These are phyloP conservation scores for Aselliscus stoliczkanus DNA, from an alignment of 2,797 vertebrate genomes.

Conservation along the genomic window DNA sequence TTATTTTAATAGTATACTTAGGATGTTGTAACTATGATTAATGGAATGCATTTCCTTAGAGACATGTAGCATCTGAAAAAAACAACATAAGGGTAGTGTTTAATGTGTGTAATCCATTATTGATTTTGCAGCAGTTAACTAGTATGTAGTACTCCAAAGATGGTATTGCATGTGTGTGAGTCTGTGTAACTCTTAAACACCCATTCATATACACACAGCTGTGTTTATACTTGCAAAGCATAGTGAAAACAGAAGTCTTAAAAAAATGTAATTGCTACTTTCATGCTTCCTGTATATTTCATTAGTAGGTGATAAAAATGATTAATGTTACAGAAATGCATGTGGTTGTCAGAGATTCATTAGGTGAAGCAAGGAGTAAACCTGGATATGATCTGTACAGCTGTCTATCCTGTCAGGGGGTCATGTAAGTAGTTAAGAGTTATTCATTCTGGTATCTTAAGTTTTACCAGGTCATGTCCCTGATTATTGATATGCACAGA, in stretches of 20 bases:
- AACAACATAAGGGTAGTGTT: neutral
- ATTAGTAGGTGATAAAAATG: neutral
- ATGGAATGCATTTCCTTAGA: neutral
- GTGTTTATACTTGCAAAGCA: neutral
- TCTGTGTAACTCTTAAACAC: neutral
- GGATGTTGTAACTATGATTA: conserved; percentile 9
- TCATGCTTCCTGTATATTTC: neutral
- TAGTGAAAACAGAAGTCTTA: neutral
- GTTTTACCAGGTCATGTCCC: neutral
- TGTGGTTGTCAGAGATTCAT: neutral
- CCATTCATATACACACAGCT: neutral
- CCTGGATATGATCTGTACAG: fast-evolving
- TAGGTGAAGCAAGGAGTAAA: neutral
- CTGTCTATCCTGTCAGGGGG: fast-evolving
- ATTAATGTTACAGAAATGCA: neutral
- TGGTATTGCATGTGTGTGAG: neutral
- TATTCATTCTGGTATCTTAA: neutral
- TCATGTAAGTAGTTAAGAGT: neutral
- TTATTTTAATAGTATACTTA: conserved; percentile 28
- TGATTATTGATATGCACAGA: neutral
- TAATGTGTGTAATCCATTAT: neutral
- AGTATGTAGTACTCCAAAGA: neutral
- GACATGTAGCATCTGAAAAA: neutral
- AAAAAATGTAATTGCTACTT: neutral
- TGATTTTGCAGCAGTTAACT: neutral